These are phyloP conservation scores for Apogon talboti DNA, from an alignment of 2,797 vertebrate genomes.

Conservation along the genomic window DNA sequence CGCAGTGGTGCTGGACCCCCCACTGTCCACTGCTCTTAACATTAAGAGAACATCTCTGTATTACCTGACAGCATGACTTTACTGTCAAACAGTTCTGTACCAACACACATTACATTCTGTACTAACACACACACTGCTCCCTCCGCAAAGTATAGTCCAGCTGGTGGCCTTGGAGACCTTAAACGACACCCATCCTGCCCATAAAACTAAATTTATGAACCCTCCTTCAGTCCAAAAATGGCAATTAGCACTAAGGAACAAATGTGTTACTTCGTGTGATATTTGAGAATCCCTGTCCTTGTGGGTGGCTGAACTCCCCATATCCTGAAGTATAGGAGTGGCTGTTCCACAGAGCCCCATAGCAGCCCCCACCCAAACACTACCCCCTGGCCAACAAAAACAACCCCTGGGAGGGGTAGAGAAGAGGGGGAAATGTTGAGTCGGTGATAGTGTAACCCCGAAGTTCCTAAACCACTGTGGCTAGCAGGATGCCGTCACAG, in stretches of 20 bases:
- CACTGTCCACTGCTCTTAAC: conserved; percentile 65
- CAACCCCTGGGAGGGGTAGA: conserved; percentile 78
- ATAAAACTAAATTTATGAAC: conserved; percentile 80
- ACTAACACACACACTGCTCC: conserved; percentile 53
- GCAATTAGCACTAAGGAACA: conserved; percentile 77
- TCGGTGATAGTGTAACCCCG: conserved; percentile 75
- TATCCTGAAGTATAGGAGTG: conserved; percentile 72
- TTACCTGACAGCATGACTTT: conserved; percentile 69
- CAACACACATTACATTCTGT: conserved; percentile 55
- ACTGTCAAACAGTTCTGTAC: conserved; percentile 54
- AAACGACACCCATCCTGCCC: conserved; percentile 79
- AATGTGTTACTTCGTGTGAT: conserved; percentile 75
- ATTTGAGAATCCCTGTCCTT: conserved; percentile 77
- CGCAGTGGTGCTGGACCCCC: conserved; percentile 51
- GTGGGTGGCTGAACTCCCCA: conserved; percentile 71
- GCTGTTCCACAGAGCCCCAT: conserved; percentile 55
- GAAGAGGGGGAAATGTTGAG: conserved; percentile 73
- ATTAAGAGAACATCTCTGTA: conserved; percentile 64
- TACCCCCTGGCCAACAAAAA: conserved; percentile 81
- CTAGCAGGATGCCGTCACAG: conserved; percentile 82
- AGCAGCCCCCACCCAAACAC: conserved; percentile 76
- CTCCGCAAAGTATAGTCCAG: conserved; percentile 69
- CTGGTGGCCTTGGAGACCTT: conserved; percentile 76
- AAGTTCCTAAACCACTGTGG: conserved; percentile 78
- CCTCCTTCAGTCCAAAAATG: conserved; percentile 74